Conservation (phyloP, 1,140 invertebrate genomes). For the Drosophila mayri region DNA sequence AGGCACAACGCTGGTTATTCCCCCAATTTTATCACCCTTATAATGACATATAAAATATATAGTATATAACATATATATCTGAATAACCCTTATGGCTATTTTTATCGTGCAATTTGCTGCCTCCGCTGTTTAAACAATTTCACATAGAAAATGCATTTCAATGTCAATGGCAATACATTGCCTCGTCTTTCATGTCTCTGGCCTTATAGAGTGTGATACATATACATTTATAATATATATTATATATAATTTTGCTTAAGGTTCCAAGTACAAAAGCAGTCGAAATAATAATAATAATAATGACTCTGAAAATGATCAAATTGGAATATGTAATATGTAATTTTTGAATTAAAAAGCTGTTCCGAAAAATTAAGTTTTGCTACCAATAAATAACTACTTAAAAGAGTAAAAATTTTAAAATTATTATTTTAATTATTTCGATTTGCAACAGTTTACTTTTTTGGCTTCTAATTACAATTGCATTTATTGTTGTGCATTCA, state of each 20-base stretch:
- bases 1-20: conserved; percentile 13
- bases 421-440: neutral
- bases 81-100: conserved; percentile 30
- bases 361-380: neutral
- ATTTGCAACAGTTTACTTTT: neutral
- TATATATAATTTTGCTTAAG: neutral
- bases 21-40: conserved; percentile 15
- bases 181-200: conserved; percentile 7
- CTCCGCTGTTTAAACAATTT: conserved; percentile 13
- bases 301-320: neutral
- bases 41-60: neutral
- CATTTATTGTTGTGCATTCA: conserved; percentile 35
- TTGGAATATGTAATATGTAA: neutral
- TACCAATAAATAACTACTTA: neutral
- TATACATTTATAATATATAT: neutral
- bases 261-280: neutral
- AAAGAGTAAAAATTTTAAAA: neutral
- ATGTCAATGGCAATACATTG: conserved; percentile 65
- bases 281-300: neutral
- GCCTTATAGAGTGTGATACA: conserved; percentile 16
- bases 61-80: too few species aligned
- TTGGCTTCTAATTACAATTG: conserved; percentile 28
- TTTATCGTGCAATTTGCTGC: conserved; percentile 24
- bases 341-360: too few species aligned
- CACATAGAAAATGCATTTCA: conserved; percentile 60